These are phyloP conservation scores for Danaus chrysippus DNA, from an alignment of 2,888 invertebrate genomes.

Conservation along the genomic window DNA sequence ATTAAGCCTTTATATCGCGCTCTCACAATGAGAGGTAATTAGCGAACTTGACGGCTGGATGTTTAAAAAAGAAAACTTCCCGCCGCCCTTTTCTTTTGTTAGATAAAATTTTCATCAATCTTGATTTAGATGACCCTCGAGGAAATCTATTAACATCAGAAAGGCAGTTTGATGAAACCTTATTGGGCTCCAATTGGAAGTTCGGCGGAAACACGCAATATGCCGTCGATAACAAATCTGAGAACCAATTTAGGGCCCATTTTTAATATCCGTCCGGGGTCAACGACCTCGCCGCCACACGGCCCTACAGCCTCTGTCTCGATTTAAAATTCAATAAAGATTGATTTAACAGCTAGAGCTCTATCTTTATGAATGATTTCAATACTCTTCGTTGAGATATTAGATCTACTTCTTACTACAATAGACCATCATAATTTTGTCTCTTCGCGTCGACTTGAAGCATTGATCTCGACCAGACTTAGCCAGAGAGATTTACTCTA, in stretches of 20 bases:
- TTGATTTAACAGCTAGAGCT: conserved; percentile 57
- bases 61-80: conserved; percentile 53
- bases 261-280: conserved; percentile 72
- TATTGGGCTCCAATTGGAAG: conserved; percentile 43
- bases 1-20: conserved; percentile 65
- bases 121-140: conserved; percentile 45
- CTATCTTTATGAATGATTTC: conserved; percentile 65
- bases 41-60: conserved; percentile 49
- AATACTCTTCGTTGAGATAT: conserved; percentile 73
- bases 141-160: conserved; percentile 55
- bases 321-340: conserved; percentile 64
- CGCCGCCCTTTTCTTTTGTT: conserved; percentile 44
- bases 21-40: conserved; percentile 68
- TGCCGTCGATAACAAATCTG: conserved; percentile 59
- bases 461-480: conserved; percentile 16
- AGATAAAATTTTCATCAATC: conserved; percentile 47
- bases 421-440: conserved; percentile 74
- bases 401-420: conserved; percentile 71
- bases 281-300: conserved; percentile 65
- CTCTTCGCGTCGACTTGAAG: conserved; percentile 48
- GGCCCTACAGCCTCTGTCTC: conserved; percentile 45
- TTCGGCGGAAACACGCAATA: conserved; percentile 58
- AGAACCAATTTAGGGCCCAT: conserved; percentile 65
- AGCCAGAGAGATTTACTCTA: conserved; percentile 43
- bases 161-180: conserved; percentile 43